Conservation (phyloP, 2,113 vertebrate genomes). For the Ptyas mucosa region DNA sequence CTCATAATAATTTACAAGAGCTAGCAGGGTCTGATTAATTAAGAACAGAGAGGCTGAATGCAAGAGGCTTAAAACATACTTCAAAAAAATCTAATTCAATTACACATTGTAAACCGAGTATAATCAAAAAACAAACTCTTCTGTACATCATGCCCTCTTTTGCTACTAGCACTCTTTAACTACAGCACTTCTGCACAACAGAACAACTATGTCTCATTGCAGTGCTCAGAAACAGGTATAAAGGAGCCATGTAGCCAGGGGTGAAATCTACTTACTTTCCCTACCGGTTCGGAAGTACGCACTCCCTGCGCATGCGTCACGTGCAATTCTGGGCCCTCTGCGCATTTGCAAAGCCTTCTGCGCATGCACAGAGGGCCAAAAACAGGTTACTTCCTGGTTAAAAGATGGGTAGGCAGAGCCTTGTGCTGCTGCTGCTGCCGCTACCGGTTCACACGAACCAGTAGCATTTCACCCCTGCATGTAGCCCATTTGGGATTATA, state of each 20-base stretch:
- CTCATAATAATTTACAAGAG: conserved; percentile 68
- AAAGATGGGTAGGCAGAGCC: too few species aligned
- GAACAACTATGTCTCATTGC: conserved; percentile 10
- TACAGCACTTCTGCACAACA: conserved; percentile 6
- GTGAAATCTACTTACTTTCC: too few species aligned
- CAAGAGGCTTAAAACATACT: conserved; percentile 65
- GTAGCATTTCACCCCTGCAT: neutral
- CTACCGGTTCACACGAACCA: too few species aligned
- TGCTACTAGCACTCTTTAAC: conserved; percentile 31
- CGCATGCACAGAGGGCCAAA: too few species aligned
- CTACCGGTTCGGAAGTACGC: too few species aligned
- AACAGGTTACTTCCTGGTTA: too few species aligned
- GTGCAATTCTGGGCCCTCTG: too few species aligned
- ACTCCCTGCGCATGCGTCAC: too few species aligned
- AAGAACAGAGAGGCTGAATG: conserved; percentile 68
- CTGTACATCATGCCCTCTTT: conserved; percentile 39
- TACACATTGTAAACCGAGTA: conserved; percentile 58
- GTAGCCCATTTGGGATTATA: conserved; percentile 18
- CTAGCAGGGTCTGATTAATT: conserved; percentile 68
- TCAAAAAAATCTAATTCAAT: conserved; percentile 68
- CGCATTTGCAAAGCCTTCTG: too few species aligned
- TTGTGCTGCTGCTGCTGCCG: too few species aligned
- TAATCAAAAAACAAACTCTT: conserved; percentile 52
- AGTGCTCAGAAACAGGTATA: conserved; percentile 27
- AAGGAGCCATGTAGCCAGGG: conserved; percentile 11